These are phyloP conservation scores for Numenius phaeopus DNA, from an alignment of 2,797 vertebrate species.

Conservation along the genomic window DNA sequence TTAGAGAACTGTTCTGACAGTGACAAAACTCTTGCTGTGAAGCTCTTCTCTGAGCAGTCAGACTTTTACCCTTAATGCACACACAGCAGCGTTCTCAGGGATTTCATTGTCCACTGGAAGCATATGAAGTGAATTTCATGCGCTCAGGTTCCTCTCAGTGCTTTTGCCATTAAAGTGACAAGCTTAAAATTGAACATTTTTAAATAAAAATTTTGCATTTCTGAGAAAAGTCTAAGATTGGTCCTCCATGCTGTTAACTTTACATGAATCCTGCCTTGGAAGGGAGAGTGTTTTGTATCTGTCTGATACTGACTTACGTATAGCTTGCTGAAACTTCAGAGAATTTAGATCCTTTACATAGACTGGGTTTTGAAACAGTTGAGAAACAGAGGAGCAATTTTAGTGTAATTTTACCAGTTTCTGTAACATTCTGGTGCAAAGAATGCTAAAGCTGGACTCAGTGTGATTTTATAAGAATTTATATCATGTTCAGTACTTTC, in stretches of 20 bases:
- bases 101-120: neutral
- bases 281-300: neutral
- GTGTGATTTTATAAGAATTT: neutral
- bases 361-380: neutral
- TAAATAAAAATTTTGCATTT: neutral
- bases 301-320: neutral
- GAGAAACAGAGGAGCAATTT: slow-evolving; percentile 8
- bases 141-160: neutral
- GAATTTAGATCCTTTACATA: neutral
- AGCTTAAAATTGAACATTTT: neutral
- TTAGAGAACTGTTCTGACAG: neutral
- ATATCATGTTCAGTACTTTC: neutral
- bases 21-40: neutral
- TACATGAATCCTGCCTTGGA: neutral
- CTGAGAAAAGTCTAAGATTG: neutral
- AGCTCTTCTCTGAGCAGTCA: neutral
- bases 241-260: neutral
- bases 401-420: neutral
- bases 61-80: neutral
- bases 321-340: neutral
- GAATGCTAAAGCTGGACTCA: neutral
- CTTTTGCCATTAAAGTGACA: neutral
- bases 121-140: neutral
- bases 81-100: rapidly evolving
- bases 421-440: neutral